Evolutionary conservation across 2,113 vertebrate genomes (phyloP).

Genomic region (human (Homo sapiens)): DNA sequence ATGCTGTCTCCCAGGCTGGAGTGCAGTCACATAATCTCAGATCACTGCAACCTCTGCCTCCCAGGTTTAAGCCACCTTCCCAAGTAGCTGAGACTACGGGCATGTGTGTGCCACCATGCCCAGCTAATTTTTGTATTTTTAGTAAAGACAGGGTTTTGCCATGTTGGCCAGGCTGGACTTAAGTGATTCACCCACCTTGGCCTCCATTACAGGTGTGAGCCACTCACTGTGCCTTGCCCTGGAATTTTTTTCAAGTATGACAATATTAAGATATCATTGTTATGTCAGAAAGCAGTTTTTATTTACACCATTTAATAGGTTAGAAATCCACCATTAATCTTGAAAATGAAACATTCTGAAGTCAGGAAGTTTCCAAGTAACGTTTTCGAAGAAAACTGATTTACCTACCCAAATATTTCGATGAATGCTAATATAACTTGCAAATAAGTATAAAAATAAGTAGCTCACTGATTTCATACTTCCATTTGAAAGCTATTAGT

Average conservation of each 20-base stretch:
- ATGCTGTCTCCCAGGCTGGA: too few species aligned
- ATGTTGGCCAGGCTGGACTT: too few species aligned
- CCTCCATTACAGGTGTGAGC: too few species aligned
- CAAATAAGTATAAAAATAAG: background rate
- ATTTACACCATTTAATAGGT: background rate
- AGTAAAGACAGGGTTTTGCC: too few species aligned
- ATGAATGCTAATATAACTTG: background rate
- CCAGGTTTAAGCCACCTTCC: too few species aligned
- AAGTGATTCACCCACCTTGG: too few species aligned
- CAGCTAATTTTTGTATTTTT: too few species aligned
- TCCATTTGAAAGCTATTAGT: background rate
- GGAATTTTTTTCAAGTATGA: background rate
- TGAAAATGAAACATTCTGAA: background rate
- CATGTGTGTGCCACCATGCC: too few species aligned
- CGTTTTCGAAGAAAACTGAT: background rate
- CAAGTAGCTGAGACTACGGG: too few species aligned
- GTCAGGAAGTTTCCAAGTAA: background rate
- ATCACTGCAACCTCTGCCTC: too few species aligned
- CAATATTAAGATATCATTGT: background rate
- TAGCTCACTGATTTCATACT: background rate
- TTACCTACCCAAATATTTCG: background rate
- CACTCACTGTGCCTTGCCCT: too few species aligned
- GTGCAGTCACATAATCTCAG: too few species aligned
- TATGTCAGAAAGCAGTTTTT: background rate
- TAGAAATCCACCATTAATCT: background rate